Evolutionary conservation across 2,113 vertebrate species (phyloP).

Genomic region (Solenodon paradoxus): DNA sequence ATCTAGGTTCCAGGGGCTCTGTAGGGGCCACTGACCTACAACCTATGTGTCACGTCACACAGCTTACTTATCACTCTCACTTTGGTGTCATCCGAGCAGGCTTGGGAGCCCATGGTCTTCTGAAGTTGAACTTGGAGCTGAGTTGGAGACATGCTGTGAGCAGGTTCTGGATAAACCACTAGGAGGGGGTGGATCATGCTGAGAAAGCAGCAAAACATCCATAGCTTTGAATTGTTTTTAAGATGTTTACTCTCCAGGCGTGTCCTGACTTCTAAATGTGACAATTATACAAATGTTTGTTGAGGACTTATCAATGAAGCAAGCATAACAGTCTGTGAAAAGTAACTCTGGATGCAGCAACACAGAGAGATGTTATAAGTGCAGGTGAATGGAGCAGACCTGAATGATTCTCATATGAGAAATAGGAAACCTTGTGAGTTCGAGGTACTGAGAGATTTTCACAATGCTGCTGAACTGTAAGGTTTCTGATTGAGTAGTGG

Average conservation of each 20-base stretch:
- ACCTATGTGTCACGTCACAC: not conserved
- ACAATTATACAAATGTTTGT: not conserved
- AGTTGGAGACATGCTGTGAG: not conserved
- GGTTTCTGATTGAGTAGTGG: not conserved
- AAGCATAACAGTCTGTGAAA: not conserved
- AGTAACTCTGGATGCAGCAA: not conserved
- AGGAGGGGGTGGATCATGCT: not conserved
- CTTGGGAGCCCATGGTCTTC: not conserved
- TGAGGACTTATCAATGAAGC: not conserved
- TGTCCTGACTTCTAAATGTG: not conserved
- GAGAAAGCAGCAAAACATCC: not conserved
- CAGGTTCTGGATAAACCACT: not conserved
- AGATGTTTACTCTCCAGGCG: not conserved
- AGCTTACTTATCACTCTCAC: not conserved
- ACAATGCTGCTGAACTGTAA: not conserved
- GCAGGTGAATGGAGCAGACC: too few relatives aligned
- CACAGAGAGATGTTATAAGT: not conserved
- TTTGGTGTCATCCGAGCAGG: not conserved
- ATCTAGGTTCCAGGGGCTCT: not conserved
- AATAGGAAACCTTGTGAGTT: not conserved
- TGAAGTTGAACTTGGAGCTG: not conserved
- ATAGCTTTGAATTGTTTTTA: not conserved
- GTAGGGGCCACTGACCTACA: not conserved
- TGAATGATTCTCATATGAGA: not conserved
- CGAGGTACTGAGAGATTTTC: not conserved